Percentiles rank a stretch among this genome's conserved stretches.
phyloP scores from a whole-genome alignment of 2,888 invertebrate species.

The Tyria jacobaeae region DNA sequence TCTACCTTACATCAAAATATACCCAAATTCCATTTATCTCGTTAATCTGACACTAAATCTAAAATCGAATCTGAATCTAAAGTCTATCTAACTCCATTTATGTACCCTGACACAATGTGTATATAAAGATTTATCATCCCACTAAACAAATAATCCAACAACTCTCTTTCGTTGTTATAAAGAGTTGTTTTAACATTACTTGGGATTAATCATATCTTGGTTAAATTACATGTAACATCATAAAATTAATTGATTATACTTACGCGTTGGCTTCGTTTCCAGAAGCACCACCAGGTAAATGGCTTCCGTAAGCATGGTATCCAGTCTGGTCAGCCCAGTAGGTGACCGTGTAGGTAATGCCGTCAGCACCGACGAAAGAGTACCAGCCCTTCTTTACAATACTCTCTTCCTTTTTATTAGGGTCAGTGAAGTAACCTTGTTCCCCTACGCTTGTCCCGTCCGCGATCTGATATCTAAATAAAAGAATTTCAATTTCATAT shows the following conservation, averaged over 20 bases:
- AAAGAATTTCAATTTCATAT: neutral
- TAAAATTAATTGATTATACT: conserved; percentile 50
- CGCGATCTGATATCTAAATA: conserved; percentile 72
- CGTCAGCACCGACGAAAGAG: conserved; percentile 74
- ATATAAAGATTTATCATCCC: no score
- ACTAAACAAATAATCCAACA: no score
- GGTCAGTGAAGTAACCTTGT: conserved; percentile 74
- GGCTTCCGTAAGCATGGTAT: conserved; percentile 79
- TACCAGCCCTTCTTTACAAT: conserved; percentile 83
- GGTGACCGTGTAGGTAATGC: conserved; percentile 76
- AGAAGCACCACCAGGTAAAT: conserved; percentile 77
- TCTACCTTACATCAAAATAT: no score
- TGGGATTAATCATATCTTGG: no score
- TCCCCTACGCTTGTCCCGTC: conserved; percentile 81
- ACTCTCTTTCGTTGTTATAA: no score
- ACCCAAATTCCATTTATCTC: no score
- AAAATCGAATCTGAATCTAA: no score
- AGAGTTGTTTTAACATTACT: no score
- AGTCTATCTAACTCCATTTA: no score
- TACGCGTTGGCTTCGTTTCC: conserved; percentile 77
- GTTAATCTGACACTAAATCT: no score
- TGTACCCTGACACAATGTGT: no score
- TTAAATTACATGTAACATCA: neutral
- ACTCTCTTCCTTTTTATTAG: conserved; percentile 69
- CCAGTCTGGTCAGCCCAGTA: conserved; percentile 82